These are phyloP conservation scores for Xanthostigma xanthostigma DNA, from an alignment of 2,888 invertebrate genomes.

Conservation along the genomic window DNA sequence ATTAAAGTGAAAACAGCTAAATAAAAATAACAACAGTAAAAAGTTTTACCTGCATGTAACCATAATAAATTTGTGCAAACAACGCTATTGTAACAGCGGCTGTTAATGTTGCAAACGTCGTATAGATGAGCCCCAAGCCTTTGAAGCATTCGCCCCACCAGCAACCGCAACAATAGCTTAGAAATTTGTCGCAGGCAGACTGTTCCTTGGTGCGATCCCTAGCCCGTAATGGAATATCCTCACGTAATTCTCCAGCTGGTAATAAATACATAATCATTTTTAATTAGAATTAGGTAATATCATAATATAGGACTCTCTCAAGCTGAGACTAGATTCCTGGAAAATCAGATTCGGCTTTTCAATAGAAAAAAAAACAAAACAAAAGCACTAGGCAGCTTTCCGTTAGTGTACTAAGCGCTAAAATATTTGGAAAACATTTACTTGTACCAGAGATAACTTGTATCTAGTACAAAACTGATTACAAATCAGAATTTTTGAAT, in stretches of 20 bases:
- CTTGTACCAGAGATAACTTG: too few relatives aligned
- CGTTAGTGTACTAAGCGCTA: too few relatives aligned
- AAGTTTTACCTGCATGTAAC: slow-evolving; percentile 48
- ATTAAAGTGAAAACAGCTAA: too few relatives aligned
- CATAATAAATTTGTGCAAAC: slow-evolving; percentile 54
- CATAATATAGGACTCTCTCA: too few relatives aligned
- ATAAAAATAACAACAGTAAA: slow-evolving; percentile 2
- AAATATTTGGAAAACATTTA: too few relatives aligned
- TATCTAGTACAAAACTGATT: too few relatives aligned
- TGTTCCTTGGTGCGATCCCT: slow-evolving; percentile 10
- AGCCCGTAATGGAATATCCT: slow-evolving; percentile 35
- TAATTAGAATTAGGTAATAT: background rate
- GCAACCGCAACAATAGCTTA: slow-evolving; percentile 12
- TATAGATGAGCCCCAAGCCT: slow-evolving; percentile 50
- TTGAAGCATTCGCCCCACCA: slow-evolving; percentile 26
- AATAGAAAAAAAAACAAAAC: too few relatives aligned
- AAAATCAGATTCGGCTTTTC: too few relatives aligned
- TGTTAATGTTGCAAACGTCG: slow-evolving; percentile 49
- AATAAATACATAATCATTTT: background rate
- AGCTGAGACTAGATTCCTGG: too few relatives aligned
- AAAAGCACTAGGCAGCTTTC: too few relatives aligned
- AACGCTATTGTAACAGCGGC: slow-evolving; percentile 55
- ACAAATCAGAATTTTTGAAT: too few relatives aligned
- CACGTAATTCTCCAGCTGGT: slow-evolving; percentile 32
- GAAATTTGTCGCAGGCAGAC: slow-evolving; percentile 15